These are phyloP conservation scores for Tethya wilhelma DNA, from an alignment of 37 sponge, comb jelly and placozoan species.

Conservation along the genomic window DNA sequence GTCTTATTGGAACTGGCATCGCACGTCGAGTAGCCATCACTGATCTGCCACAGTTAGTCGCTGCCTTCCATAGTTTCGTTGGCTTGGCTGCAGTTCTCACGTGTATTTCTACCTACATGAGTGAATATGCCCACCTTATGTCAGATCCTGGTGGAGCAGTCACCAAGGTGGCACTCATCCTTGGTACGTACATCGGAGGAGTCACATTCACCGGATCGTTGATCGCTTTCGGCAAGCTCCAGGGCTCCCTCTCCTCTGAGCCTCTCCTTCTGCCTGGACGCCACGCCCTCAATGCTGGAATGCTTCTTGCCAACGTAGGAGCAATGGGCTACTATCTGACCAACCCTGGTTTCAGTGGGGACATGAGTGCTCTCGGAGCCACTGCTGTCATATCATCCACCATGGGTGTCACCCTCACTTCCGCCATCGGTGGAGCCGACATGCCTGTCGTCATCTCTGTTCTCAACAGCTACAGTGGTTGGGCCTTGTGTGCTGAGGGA, in stretches of 20 bases:
- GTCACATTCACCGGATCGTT: constrained; percentile 96
- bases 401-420: constrained; percentile 89
- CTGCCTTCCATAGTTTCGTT: constrained; percentile 95
- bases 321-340: constrained; percentile 87
- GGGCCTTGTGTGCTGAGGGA: constrained; percentile 96
- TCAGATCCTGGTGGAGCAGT: constrained; percentile 75
- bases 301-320: constrained; percentile 73
- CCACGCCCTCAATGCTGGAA: constrained; percentile 70
- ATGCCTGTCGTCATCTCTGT: constrained; percentile 98
- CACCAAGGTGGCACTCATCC: constrained; percentile 80
- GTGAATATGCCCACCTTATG: constrained; percentile 83
- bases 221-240: constrained; percentile 91
- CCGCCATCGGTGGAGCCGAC: constrained; percentile 97
- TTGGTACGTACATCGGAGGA: constrained; percentile 93
- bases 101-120: constrained; percentile 88
- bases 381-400: constrained; percentile 86
- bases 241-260: constrained; percentile 82
- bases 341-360: constrained; percentile 64
- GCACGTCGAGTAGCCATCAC: constrained; percentile 88
- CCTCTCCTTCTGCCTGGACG: constrained; percentile 80
- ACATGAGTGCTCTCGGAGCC: constrained; percentile 72
- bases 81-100: constrained; percentile 94
- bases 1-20: constrained; percentile 73
- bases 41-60: constrained; percentile 94
- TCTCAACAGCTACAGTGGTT: constrained; percentile 96